phyloP scores from a whole-genome alignment of 2,113 vertebrate species.

The Nannospalax galili region DNA sequence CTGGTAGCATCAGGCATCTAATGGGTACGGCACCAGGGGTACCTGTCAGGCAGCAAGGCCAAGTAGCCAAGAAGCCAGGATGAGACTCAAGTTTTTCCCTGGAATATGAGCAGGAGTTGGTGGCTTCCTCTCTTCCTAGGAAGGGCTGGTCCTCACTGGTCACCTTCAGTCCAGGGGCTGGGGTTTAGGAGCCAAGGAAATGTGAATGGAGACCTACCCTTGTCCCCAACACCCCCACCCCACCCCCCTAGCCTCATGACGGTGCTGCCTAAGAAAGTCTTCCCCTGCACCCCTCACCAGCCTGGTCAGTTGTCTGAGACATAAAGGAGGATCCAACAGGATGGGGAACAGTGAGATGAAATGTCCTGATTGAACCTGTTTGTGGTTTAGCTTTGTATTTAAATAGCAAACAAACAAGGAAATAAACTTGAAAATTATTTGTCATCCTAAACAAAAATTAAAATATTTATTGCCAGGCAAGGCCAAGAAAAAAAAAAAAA shows the following conservation, averaged over 20 bases:
- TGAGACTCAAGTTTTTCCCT: not conserved
- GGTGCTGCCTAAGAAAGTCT: conserved; percentile 79
- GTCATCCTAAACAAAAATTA: too few species aligned
- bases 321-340: conserved; percentile 66
- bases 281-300: conserved; percentile 48
- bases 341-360: conserved; percentile 62
- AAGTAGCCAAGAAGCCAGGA: not conserved
- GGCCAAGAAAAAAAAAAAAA: too few species aligned
- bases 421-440: too few species aligned
- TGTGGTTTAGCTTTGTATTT: conserved; percentile 84
- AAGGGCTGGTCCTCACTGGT: not conserved
- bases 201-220: too few species aligned
- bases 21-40: not conserved
- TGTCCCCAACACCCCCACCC: too few species aligned
- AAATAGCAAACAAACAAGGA: too few species aligned
- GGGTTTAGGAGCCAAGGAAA: too few species aligned
- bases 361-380: conserved; percentile 80
- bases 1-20: not conserved
- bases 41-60: not conserved
- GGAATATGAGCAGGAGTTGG: not conserved
- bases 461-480: too few species aligned
- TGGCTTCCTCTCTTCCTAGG: not conserved
- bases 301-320: conserved; percentile 63
- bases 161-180: too few species aligned
- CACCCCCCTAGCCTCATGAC: conserved; percentile 30